Base-by-base conservation (phyloP, 2,113 vertebrate species). In the Malurus cyaneus region DNA sequence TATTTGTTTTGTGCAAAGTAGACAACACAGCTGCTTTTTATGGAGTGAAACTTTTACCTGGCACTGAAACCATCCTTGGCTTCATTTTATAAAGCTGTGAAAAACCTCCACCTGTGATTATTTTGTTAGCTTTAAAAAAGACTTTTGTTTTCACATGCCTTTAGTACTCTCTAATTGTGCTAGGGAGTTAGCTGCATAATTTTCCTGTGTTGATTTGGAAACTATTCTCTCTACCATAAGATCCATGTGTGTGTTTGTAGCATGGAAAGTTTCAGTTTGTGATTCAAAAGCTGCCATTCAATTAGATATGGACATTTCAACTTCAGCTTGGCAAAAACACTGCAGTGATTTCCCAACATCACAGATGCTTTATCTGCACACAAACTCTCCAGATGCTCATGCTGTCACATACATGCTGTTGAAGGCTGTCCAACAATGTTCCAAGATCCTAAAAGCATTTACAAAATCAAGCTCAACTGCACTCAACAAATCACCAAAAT, bases 51-150 rank as follows among this genome's bases (percentile, higher is more conserved):
- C 83, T 92, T 96, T 53, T 80, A 79, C 67, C 89, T 96, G 91
- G 88, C 94, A 97, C 79, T 80, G 86, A 97, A 96, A 95, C 0
- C 8, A 91, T 91, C 81, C 78, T 92, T 95, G 80, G 84, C 70
- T 97, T 94, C 71, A 52, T 93, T 96, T 92, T 92, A 60, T 52
- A 73, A 93, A 95, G 92, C 74, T 82, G 34, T 62, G 77, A 85
- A 94, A 92, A 96, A 93, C 80, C 94, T 97, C 94, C 91, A 93
- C 96, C 95, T 92, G 78, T 56, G 93, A 97, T 97, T 96, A 96
- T 96, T 95, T 95, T 95, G 93, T 97, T 96, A 96, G 94, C 71
- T 96, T 97, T 95, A 97, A 95, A 97, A 95, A 97, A 71, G 2
- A 86, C 77, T 96, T 96, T 92, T 91, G 93, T 97, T 97, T 94